Evolutionary conservation across 2,797 vertebrate species (phyloP).

Genomic region (Catamblyrhynchus diadema): DNA sequence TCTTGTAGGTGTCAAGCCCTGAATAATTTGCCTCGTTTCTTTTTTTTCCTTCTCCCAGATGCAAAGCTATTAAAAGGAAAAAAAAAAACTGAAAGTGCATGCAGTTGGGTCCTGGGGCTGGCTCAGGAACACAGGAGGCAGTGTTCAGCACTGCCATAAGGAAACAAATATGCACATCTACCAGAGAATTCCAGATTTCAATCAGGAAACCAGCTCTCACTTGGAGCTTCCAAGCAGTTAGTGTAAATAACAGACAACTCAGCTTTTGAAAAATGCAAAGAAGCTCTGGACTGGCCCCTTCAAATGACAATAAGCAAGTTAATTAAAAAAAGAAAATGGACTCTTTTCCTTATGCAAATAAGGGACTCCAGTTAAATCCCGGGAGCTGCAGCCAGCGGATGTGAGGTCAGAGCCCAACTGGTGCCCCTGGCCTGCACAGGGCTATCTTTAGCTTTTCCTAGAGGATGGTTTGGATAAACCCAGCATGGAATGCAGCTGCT

Average conservation of each 20-base stretch:
- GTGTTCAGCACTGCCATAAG: neutral
- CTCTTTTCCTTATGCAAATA: neutral
- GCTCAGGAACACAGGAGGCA: constrained; percentile 44
- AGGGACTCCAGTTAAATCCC: neutral
- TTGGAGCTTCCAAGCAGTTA: constrained; percentile 33
- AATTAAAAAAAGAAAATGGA: neutral
- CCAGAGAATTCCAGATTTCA: constrained; percentile 31
- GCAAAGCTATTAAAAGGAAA: constrained; percentile 8
- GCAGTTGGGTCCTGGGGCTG: neutral
- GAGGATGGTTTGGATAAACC: constrained; percentile 2
- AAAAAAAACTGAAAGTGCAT: neutral
- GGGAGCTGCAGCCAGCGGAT: neutral
- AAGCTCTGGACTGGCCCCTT: neutral
- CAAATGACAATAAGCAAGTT: neutral
- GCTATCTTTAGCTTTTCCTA: neutral
- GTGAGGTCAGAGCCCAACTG: neutral
- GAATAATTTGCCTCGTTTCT: neutral
- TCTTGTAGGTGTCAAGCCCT: constrained; percentile 2
- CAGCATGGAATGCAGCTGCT: neutral
- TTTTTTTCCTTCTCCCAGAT: neutral
- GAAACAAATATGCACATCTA: constrained; percentile 6
- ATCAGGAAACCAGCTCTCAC: constrained; percentile 56
- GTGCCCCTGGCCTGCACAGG: neutral
- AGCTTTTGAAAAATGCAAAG: neutral
- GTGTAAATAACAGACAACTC: neutral